Evolutionary conservation across 2,797 vertebrate species (phyloP).

Genomic region (Gymnocypris eckloni): DNA sequence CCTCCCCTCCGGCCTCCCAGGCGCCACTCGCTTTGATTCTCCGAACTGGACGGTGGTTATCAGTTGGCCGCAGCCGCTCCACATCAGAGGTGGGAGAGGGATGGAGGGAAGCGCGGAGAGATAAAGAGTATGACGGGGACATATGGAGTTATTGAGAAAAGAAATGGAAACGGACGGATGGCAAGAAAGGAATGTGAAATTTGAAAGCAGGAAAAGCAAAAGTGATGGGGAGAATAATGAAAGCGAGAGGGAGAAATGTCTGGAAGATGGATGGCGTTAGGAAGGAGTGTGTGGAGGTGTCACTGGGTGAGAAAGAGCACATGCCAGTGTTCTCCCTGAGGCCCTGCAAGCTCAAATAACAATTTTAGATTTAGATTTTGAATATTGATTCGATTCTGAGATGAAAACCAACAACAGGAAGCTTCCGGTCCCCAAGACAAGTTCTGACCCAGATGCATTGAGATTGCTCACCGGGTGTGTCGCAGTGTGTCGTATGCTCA

Average conservation of each 20-base stretch:
- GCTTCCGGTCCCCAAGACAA: slow-evolving; percentile 41
- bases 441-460: slow-evolving; percentile 55
- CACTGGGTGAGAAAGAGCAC: slow-evolving; percentile 10
- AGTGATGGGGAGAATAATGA: slow-evolving; percentile 30
- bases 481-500: background rate
- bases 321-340: background rate
- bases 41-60: slow-evolving; percentile 61
- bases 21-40: slow-evolving; percentile 53
- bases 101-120: slow-evolving; percentile 13
- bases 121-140: slow-evolving; percentile 18
- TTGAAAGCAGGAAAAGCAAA: slow-evolving; percentile 17
- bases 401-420: slow-evolving; percentile 23
- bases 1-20: slow-evolving; percentile 52
- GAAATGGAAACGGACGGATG: slow-evolving; percentile 9
- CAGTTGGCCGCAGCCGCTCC: slow-evolving; percentile 58
- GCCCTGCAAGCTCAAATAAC: slow-evolving; percentile 5
- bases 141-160: slow-evolving; percentile 12
- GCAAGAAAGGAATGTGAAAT: slow-evolving; percentile 20
- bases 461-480: background rate
- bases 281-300: slow-evolving; percentile 9
- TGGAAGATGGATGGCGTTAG: slow-evolving; percentile 34
- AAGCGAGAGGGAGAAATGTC: slow-evolving; percentile 32
- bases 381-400: slow-evolving; percentile 32
- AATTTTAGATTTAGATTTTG: slow-evolving; percentile 2
- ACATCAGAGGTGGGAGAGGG: slow-evolving; percentile 36